Conservation (phyloP, 2,113 vertebrate species). For the Poeciliopsis occidentalis region DNA sequence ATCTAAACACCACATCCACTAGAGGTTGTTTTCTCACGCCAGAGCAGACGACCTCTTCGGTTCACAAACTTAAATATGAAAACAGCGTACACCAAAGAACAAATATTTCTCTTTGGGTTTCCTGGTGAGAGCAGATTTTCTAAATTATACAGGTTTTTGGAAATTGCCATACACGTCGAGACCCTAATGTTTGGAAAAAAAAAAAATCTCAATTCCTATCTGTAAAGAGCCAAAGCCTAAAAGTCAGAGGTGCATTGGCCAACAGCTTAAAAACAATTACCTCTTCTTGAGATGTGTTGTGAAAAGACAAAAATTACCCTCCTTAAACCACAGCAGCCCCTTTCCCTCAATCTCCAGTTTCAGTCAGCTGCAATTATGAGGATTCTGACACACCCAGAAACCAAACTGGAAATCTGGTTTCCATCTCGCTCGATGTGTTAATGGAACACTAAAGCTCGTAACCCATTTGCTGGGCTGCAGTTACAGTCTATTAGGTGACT, state of each 20-base stretch:
- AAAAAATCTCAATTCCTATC: neutral
- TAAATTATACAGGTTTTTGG: neutral
- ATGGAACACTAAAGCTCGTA: conserved; percentile 3
- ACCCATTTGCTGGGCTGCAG: neutral
- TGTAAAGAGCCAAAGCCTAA: neutral
- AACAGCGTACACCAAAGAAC: neutral
- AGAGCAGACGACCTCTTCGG: neutral
- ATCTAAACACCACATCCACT: neutral
- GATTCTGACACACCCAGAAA: conserved; percentile 12
- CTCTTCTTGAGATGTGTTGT: neutral
- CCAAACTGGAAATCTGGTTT: conserved; percentile 2
- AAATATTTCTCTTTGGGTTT: neutral
- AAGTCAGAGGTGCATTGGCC: neutral
- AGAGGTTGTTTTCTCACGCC: neutral
- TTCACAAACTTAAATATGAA: neutral
- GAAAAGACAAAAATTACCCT: conserved; percentile 7
- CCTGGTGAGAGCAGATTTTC: neutral
- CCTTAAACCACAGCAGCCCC: neutral
- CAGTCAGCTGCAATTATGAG: conserved; percentile 15
- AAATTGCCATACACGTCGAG: neutral
- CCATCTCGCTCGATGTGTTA: neutral
- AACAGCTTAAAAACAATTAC: neutral
- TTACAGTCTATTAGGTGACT: conserved; percentile 17
- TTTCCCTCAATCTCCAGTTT: neutral
- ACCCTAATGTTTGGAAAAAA: neutral